Evolutionary conservation across 2,888 invertebrate species (phyloP), one percentile per base, ranked within the genome.

Genomic region (Campoplex capitator): DNA sequence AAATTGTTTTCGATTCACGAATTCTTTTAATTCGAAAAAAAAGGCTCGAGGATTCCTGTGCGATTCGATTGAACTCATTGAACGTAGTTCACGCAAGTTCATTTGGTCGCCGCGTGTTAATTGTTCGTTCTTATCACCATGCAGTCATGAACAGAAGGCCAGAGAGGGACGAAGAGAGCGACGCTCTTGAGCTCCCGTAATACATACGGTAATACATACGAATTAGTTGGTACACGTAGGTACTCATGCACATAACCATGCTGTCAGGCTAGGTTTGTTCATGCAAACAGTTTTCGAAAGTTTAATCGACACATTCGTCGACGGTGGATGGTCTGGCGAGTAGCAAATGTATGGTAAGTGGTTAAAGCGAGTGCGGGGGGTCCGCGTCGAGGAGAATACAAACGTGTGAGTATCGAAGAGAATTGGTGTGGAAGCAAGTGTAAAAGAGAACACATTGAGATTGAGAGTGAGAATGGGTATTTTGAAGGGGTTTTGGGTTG

Each of bases 271-370:
- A 76, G 79, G 91, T 91, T 92, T 91, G 92, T 93, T 93, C 93
- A 92, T 93, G 93, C 93, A 92, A 93, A 93, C 93, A 92, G 93
- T 94, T 94, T 93, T 93, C 93, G 92, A 93, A 93, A 94, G 93
- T 93, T 94, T 94, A 93, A 93, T 93, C 92, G 93, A 92, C 91
- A 92, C 91, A 92, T 93, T 92, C 92, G 92, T 85, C 86, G 87
- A 88, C 81, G 83, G 80, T 77, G 86, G 54, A 51, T 62, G 70
- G 71, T 73, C 81, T 73, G 45, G 75, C 78, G 74, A 56, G 35
- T 51, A 48, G 79, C 73, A 4, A 75, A 86, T 77, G 73, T 84
- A 77, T 68, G 71, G 23, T 71, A 48, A 38, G 42, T 56, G 68
- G 77, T 79, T 79, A 67, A 70, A 75, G 75, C 75, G 75, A 54